phyloP scores from a whole-genome alignment of 2,797 vertebrate genomes.

The Phoeniculus purpureus region DNA sequence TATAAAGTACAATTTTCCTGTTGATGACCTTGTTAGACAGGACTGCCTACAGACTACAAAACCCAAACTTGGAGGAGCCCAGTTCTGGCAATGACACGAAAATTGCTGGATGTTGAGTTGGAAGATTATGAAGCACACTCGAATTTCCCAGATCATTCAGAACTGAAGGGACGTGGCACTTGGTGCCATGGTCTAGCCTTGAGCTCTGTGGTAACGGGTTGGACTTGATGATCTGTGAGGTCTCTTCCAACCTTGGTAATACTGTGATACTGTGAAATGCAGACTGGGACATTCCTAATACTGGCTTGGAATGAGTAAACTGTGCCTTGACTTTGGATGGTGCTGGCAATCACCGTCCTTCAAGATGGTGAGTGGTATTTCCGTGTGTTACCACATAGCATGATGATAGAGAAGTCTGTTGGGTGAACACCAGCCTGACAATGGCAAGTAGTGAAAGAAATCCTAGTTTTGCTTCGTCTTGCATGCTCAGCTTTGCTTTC shows the following conservation, averaged over 20 bases:
- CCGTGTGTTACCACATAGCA: accelerated
- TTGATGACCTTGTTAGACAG: background rate
- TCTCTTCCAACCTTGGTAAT: no score
- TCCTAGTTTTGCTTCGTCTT: background rate
- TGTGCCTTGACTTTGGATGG: background rate
- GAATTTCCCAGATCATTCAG: background rate
- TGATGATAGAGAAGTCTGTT: background rate
- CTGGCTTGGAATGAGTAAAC: background rate
- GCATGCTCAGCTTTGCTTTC: accelerated
- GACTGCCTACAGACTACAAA: background rate
- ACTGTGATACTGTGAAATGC: no score
- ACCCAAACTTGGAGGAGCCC: background rate
- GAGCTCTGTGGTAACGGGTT: no score
- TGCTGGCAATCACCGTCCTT: background rate
- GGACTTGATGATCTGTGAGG: no score
- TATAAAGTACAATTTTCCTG: background rate
- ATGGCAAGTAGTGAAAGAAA: background rate
- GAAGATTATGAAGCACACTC: background rate
- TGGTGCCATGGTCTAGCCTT: no score
- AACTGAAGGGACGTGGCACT: background rate
- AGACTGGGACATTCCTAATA: background rate
- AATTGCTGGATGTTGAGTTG: background rate
- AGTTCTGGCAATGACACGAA: background rate
- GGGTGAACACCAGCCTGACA: background rate
- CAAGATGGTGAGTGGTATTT: background rate